Conservation (phyloP, 2,888 invertebrate species). For the Sympetrum striolatum region DNA sequence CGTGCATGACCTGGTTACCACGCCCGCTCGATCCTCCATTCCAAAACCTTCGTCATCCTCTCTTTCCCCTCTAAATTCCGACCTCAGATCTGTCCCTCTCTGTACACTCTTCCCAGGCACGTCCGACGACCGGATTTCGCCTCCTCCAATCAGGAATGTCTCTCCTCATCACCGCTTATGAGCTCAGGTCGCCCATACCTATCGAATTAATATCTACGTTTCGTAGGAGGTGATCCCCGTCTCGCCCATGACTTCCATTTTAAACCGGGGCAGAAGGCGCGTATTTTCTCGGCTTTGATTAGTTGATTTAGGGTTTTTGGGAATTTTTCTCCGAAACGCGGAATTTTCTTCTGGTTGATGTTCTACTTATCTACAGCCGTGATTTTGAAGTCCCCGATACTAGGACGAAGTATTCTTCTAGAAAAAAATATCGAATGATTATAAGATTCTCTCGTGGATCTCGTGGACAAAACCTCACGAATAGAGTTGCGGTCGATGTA, state of each 20-base stretch:
- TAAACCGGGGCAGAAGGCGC: no score
- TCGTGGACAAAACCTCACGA: no score
- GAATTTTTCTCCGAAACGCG: no score
- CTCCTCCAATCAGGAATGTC: slow-evolving; percentile 14
- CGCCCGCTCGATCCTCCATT: background rate
- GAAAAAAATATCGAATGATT: no score
- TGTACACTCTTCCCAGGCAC: background rate
- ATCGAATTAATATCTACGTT: slow-evolving; percentile 30
- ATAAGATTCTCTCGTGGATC: no score
- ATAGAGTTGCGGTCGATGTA: no score
- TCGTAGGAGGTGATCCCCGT: background rate
- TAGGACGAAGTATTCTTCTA: no score
- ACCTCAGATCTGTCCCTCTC: background rate
- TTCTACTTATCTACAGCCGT: no score
- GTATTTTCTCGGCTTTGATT: background rate
- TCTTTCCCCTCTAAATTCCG: background rate
- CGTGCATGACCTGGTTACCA: slow-evolving; percentile 35
- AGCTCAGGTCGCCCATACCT: background rate
- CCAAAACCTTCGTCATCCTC: background rate
- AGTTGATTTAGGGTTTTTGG: background rate
- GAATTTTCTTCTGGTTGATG: no score
- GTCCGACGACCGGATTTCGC: background rate
- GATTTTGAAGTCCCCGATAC: no score
- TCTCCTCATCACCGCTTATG: background rate
- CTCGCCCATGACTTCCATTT: background rate